A percentile compares a stretch with the other conserved stretches of the same genome.
Evolutionary conservation across 2,113 vertebrate species (phyloP).

Genomic region (Bubo scandiacus): DNA sequence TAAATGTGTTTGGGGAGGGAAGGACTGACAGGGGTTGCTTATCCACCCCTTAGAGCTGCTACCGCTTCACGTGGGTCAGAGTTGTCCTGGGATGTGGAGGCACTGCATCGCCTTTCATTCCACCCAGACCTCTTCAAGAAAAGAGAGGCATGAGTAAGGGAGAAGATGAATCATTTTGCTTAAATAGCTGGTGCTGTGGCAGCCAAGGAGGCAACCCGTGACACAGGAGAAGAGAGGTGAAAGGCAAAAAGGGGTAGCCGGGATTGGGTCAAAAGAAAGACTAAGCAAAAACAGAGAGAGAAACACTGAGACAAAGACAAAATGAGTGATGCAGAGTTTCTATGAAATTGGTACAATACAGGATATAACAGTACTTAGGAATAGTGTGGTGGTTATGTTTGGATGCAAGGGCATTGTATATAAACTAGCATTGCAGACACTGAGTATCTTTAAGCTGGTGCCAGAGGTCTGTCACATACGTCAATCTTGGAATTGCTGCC

Average conservation of each 20-base stretch:
- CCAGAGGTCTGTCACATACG: constrained; percentile 1
- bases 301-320: neutral
- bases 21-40: neutral
- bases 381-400: neutral
- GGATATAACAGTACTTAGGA: neutral
- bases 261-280: neutral
- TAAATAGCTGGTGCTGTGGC: neutral
- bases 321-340: neutral
- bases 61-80: neutral
- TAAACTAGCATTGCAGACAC: neutral
- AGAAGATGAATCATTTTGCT: neutral
- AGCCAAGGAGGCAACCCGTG: neutral
- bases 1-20: neutral
- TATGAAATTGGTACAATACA: neutral
- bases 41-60: neutral
- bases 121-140: neutral
- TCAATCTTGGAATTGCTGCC: neutral
- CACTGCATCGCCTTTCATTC: neutral
- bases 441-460: neutral
- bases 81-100: neutral
- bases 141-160: neutral
- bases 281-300: neutral
- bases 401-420: neutral
- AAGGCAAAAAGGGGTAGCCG: neutral
- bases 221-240: neutral